A percentile compares a stretch with the other conserved stretches of the same genome.
Conservation (phyloP, 2,888 invertebrate genomes). For the Odontocolon sp. region DNA sequence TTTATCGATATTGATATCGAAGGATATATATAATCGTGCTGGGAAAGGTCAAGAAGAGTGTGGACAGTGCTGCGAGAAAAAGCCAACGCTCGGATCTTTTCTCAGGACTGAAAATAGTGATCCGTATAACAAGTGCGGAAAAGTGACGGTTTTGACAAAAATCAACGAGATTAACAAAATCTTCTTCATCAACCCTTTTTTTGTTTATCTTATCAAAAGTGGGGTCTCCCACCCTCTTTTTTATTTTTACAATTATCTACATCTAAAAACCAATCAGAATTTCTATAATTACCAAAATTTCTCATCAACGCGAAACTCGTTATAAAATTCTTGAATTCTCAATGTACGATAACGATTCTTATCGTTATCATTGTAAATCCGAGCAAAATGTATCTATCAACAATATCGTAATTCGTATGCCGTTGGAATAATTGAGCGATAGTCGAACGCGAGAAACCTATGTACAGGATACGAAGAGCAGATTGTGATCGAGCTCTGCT, state of each 20-base stretch:
- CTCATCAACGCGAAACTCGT: too few relatives aligned
- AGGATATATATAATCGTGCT: neutral
- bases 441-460: neutral
- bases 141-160: conserved; percentile 8
- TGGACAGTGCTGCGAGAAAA: neutral
- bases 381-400: too few relatives aligned
- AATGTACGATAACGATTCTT: too few relatives aligned
- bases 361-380: too few relatives aligned
- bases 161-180: neutral
- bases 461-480: neutral
- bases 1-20: too few relatives aligned
- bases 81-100: too few relatives aligned
- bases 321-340: too few relatives aligned
- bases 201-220: conserved; percentile 36
- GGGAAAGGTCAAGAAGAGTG: neutral
- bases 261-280: conserved; percentile 17
- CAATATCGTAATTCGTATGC: too few relatives aligned
- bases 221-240: conserved; percentile 4
- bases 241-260: neutral
- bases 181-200: conserved; percentile 9
- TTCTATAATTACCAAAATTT: too few relatives aligned
- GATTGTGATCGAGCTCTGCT: conserved; percentile 34
- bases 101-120: too few relatives aligned
- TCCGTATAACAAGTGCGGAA: conserved; percentile 20
- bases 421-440: conserved; percentile 1